phyloP scores from a whole-genome alignment of 1,140 invertebrate species.

The Atta cephalotes region DNA sequence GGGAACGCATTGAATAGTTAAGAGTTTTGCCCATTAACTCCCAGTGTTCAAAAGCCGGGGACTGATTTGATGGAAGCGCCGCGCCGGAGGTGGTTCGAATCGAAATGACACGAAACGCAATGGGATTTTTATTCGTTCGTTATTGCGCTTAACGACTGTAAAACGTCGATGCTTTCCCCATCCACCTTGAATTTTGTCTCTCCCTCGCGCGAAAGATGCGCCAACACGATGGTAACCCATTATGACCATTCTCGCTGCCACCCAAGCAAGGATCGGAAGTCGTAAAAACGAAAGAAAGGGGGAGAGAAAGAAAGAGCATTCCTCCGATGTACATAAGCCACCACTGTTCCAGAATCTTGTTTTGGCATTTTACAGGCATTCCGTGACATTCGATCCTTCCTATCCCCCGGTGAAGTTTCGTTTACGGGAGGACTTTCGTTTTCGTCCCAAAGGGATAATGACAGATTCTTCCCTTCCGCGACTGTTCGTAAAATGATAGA shows the following conservation, averaged over 20 bases:
- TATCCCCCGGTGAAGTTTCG: slow-evolving; percentile 19
- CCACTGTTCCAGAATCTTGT: slow-evolving; percentile 67
- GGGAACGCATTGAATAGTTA: slow-evolving; percentile 36
- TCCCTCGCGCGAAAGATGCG: slow-evolving; percentile 60
- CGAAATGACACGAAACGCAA: slow-evolving; percentile 85
- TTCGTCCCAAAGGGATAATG: slow-evolving; percentile 81
- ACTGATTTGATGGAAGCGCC: not conserved
- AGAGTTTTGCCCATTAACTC: slow-evolving; percentile 50
- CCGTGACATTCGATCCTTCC: slow-evolving; percentile 56
- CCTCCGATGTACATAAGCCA: not conserved
- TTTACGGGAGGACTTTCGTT: slow-evolving; percentile 29
- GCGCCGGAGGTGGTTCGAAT: slow-evolving; percentile 12
- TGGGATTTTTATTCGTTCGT: slow-evolving; percentile 84
- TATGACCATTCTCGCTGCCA: slow-evolving; percentile 61
- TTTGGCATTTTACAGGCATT: slow-evolving; percentile 72
- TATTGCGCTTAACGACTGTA: slow-evolving; percentile 85
- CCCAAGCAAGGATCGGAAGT: slow-evolving; percentile 60
- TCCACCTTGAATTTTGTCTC: slow-evolving; percentile 30
- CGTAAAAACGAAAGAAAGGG: slow-evolving; percentile 65
- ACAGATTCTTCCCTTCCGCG: slow-evolving; percentile 78
- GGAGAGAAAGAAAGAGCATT: slow-evolving; percentile 37
- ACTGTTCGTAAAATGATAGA: slow-evolving; percentile 34
- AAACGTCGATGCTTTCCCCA: slow-evolving; percentile 76
- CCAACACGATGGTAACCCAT: slow-evolving; percentile 66
- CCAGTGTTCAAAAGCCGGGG: slow-evolving; percentile 7